phyloP scores from a whole-genome alignment of 1,140 invertebrate species.

The Drosophila pandora region DNA sequence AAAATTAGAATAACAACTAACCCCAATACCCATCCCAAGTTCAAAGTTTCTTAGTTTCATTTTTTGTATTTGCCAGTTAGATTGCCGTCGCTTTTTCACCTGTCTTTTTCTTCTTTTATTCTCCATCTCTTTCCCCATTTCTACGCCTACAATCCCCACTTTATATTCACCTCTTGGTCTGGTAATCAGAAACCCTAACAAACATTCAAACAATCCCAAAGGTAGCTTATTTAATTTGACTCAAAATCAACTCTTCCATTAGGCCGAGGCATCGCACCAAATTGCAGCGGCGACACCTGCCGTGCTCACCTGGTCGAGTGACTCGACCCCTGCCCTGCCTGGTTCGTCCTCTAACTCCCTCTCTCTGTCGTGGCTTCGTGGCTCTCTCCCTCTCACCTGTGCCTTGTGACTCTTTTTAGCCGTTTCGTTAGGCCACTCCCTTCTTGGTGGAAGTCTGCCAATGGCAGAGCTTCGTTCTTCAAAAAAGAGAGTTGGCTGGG shows the following conservation, averaged over 20 bases:
- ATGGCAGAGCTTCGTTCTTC: slow-evolving; percentile 21
- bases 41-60: slow-evolving; percentile 6
- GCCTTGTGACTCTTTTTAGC: neutral
- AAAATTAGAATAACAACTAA: too few species aligned
- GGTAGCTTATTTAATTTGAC: slow-evolving; percentile 51
- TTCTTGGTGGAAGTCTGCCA: slow-evolving; percentile 26
- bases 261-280: slow-evolving; percentile 48
- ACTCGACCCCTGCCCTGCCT: neutral
- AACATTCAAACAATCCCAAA: slow-evolving; percentile 40
- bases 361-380: neutral
- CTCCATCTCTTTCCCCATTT: neutral
- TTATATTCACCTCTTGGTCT: neutral
- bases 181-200: slow-evolving; percentile 44
- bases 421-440: slow-evolving; percentile 41
- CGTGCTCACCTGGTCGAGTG: slow-evolving; percentile 21
- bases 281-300: slow-evolving; percentile 71
- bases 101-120: neutral
- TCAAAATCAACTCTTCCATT: slow-evolving; percentile 57
- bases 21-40: neutral
- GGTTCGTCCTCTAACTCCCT: neutral
- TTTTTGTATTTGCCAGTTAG: neutral
- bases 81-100: slow-evolving; percentile 35
- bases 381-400: slow-evolving; percentile 5
- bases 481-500: slow-evolving; percentile 1
- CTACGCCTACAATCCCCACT: too few species aligned